A percentile compares a stretch with the other conserved stretches of the same genome.
Evolutionary conservation across 2,888 invertebrate genomes (phyloP).

Genomic region (Gasteruption jaculator): DNA sequence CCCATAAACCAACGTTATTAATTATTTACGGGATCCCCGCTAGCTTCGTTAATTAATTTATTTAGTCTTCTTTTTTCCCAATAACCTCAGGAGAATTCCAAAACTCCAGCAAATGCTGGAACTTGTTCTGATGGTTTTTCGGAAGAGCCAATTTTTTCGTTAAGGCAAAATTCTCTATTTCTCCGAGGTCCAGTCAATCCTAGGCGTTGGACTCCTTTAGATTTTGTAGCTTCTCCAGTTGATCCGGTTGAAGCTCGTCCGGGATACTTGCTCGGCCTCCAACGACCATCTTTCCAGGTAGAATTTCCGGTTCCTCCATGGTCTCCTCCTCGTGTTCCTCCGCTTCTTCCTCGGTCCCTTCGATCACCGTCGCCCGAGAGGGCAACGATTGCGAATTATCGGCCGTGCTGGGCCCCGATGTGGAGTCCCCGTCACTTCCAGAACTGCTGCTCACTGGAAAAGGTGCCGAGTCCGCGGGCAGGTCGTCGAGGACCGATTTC

Average conservation of each 20-base stretch:
- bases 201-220: slow-evolving; percentile 90
- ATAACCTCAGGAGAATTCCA: slow-evolving; percentile 46
- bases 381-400: slow-evolving; percentile 60
- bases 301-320: slow-evolving; percentile 24
- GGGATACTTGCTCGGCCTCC: slow-evolving; percentile 81
- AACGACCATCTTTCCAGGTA: slow-evolving; percentile 56
- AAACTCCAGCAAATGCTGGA: slow-evolving; percentile 45
- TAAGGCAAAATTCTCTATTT: slow-evolving; percentile 39
- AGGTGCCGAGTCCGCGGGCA: slow-evolving; percentile 59
- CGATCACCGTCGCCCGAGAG: slow-evolving; percentile 31
- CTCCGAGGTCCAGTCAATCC: slow-evolving; percentile 49
- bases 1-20: too few species aligned
- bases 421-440: slow-evolving; percentile 62
- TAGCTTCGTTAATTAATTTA: slow-evolving; percentile 11
- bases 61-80: slow-evolving; percentile 40
- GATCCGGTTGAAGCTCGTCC: slow-evolving; percentile 84
- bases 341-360: slow-evolving; percentile 24
- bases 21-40: too few species aligned
- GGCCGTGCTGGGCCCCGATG: slow-evolving; percentile 61
- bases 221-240: slow-evolving; percentile 81
- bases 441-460: slow-evolving; percentile 64
- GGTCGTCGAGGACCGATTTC: slow-evolving; percentile 54
- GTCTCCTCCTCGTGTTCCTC: slow-evolving; percentile 14
- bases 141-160: slow-evolving; percentile 45
- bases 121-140: slow-evolving; percentile 45